A percentile compares a stretch with the other conserved stretches of the same genome.
Conservation (phyloP, 2,888 invertebrate species). For the Adelphocoris suturalis region DNA sequence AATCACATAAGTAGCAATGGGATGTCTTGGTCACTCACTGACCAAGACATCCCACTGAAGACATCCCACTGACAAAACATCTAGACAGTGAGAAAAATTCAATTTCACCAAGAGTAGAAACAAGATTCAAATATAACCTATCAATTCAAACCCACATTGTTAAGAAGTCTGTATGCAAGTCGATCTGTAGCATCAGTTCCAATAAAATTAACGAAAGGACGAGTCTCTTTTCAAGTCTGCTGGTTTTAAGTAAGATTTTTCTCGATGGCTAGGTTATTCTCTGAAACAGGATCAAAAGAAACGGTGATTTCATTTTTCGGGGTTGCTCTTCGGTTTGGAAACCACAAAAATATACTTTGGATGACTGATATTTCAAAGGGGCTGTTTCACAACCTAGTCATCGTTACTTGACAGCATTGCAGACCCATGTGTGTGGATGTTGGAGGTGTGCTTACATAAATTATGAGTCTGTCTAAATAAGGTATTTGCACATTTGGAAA, state of each 20-base stretch:
- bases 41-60: too few species aligned
- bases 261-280: constrained; percentile 8
- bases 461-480: too few species aligned
- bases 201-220: not conserved
- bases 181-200: not conserved
- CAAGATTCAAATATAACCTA: not conserved
- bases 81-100: not conserved
- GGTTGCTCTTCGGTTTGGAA: not conserved
- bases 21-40: too few species aligned
- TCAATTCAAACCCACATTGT: not conserved
- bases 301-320: not conserved
- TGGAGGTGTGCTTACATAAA: too few species aligned
- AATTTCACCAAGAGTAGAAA: not conserved
- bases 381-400: not conserved
- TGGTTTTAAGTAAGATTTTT: not conserved
- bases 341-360: not conserved
- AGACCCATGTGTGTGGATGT: too few species aligned
- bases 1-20: too few species aligned
- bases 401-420: too few species aligned
- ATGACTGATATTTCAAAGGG: not conserved
- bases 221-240: constrained; percentile 1
- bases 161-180: not conserved
- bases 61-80: too few species aligned
- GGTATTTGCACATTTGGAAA: too few species aligned
- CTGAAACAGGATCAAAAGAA: constrained; percentile 23